Evolutionary conservation across 2,888 invertebrate species (phyloP), one percentile per base, ranked within the genome.

Genomic region (Mythimna ferrago): DNA sequence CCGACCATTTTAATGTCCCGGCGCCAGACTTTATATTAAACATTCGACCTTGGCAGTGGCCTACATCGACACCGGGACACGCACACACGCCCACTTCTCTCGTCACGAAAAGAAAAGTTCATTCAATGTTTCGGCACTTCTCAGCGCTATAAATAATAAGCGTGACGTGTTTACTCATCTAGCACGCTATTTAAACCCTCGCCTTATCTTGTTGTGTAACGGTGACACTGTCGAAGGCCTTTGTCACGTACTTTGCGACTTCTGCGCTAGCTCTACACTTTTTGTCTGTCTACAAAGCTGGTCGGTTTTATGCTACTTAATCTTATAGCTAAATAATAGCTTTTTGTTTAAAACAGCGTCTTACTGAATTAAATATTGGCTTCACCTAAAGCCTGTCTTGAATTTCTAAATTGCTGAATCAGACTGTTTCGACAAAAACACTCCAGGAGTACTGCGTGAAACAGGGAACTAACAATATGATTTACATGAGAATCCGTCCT

Each of bases 11-110:
- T 96, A 96, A 96, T 96, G 96, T 95, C 94, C 90, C 95, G 94
- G 92, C 95, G 94, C 95, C 96, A 95, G 96, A 95, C 96, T 96
- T 96, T 96, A 96, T 96, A 96, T 96, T 96, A 96, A 96, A 96
- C 96, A 96, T 96, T 96, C 96, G 95, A 94, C 96, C 96, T 96
- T 96, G 96, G 90, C 96, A 96, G 90, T 96, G 96, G 95, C 96
- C 96, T 95, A 96, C 95, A 96, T 96, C 92, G 95, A 93, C 94
- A 94, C 91, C 92, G 94, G 93, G 93, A 94, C 95, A 95, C 95
- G 94, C 95, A 95, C 94, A 95, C 94, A 95, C 95, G 92, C 94
- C 91, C 92, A 92, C 93, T 93, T 91, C 91, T 90, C 92, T 92
- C 91, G 92, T 94, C 94, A 94, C 93, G 93, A 93, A 94, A 94